Percentiles rank a stretch among this genome's conserved stretches.
phyloP scores from a whole-genome alignment of 2,888 invertebrate species.

The Cantharis lateralis region DNA sequence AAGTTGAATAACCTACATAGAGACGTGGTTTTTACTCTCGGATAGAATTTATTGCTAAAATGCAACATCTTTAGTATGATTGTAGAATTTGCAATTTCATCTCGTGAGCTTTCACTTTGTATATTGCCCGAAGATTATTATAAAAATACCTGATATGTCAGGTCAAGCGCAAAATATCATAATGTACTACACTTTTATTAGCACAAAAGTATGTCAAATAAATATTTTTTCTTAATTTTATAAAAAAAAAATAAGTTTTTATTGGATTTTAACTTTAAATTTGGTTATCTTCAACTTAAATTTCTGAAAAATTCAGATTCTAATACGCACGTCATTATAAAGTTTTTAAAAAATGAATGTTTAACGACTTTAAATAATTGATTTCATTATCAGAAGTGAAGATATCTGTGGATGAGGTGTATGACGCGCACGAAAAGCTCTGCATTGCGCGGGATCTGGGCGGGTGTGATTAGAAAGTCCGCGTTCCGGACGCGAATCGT shows the following conservation, averaged over 20 bases:
- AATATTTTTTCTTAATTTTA: not conserved
- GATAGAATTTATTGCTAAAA: not conserved
- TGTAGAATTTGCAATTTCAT: not conserved
- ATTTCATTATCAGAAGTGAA: constrained; percentile 24
- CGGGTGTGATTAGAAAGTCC: constrained; percentile 46
- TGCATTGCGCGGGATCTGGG: constrained; percentile 43
- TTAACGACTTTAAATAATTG: constrained; percentile 11
- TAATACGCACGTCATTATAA: not conserved
- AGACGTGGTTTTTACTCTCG: not conserved
- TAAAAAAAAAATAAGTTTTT: not conserved
- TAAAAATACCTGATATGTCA: not conserved
- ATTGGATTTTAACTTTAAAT: not conserved
- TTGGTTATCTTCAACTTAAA: not conserved
- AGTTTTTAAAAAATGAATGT: not conserved
- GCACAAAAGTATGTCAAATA: not conserved
- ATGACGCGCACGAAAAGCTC: constrained; percentile 37
- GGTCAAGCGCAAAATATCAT: not conserved
- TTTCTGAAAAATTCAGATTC: not conserved
- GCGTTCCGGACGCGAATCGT: constrained; percentile 34
- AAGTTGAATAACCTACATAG: not conserved
- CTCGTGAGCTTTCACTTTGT: not conserved
- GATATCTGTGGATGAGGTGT: constrained; percentile 21
- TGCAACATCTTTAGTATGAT: not conserved
- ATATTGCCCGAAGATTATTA: not conserved
- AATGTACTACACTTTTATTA: not conserved